Evolutionary conservation across 2,113 vertebrate species (phyloP).

Genomic region (Spheniscus mendiculus): DNA sequence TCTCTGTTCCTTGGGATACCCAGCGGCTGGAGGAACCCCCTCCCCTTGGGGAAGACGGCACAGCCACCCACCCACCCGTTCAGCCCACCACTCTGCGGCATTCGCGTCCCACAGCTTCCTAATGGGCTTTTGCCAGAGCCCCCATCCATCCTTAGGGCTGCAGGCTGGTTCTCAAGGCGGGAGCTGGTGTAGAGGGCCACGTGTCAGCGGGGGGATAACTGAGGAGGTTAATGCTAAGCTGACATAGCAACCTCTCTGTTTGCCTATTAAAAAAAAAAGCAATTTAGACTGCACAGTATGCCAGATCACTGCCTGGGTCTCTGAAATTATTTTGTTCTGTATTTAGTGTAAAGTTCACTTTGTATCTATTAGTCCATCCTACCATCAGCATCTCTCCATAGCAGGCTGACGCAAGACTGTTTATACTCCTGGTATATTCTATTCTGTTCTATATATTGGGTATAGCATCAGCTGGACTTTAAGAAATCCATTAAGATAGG

Average conservation of each 20-base stretch:
- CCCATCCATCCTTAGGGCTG: background rate
- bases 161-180: accelerated
- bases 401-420: background rate
- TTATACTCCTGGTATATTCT: background rate
- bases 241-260: background rate
- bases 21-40: background rate
- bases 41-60: background rate
- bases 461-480: background rate
- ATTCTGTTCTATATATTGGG: background rate
- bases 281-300: accelerated
- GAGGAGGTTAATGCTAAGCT: background rate
- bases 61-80: background rate
- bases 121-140: background rate
- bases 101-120: background rate
- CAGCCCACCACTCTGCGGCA: background rate
- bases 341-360: background rate
- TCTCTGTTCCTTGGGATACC: background rate
- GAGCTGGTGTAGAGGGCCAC: background rate
- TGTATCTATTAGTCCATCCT: background rate
- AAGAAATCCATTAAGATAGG: background rate
- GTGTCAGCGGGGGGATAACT: background rate
- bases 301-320: background rate
- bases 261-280: background rate
- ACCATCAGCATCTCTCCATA: background rate
- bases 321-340: background rate